Evolutionary conservation across 2,888 invertebrate genomes (phyloP).

Genomic region (Ctena decussata): DNA sequence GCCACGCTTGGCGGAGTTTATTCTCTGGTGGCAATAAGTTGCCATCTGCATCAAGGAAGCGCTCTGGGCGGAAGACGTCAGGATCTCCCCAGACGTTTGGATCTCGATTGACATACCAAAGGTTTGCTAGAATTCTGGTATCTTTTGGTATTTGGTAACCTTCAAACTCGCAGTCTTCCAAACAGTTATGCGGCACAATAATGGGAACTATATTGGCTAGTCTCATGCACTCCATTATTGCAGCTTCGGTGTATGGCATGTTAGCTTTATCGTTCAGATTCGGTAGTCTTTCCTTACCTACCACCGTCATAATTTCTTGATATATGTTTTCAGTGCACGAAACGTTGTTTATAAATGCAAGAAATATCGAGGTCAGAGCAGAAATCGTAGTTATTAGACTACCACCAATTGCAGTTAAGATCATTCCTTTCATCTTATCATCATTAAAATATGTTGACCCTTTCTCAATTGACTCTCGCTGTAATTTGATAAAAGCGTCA

Average conservation of each 20-base stretch:
- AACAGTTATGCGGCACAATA: background rate
- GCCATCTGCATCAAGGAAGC: background rate
- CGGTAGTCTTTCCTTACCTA: too few species aligned
- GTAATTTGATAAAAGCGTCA: too few species aligned
- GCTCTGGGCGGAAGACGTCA: background rate
- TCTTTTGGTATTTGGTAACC: background rate
- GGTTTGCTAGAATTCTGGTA: background rate
- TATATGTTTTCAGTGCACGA: too few species aligned
- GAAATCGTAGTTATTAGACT: too few species aligned
- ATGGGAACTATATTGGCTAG: background rate
- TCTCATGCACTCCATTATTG: background rate
- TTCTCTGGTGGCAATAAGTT: background rate
- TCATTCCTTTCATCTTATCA: background rate
- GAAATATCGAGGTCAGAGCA: too few species aligned
- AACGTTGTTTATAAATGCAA: too few species aligned
- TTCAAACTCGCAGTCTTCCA: background rate
- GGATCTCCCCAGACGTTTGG: background rate
- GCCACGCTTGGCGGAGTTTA: background rate
- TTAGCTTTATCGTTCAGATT: too few species aligned
- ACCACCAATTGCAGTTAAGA: background rate
- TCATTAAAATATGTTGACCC: background rate
- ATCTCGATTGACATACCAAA: background rate
- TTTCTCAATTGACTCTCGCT: background rate
- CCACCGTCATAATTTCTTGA: too few species aligned
- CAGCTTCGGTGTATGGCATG: slow-evolving; percentile 1